phyloP scores from a whole-genome alignment of 2,888 invertebrate genomes.

The Mesoligia furuncula region DNA sequence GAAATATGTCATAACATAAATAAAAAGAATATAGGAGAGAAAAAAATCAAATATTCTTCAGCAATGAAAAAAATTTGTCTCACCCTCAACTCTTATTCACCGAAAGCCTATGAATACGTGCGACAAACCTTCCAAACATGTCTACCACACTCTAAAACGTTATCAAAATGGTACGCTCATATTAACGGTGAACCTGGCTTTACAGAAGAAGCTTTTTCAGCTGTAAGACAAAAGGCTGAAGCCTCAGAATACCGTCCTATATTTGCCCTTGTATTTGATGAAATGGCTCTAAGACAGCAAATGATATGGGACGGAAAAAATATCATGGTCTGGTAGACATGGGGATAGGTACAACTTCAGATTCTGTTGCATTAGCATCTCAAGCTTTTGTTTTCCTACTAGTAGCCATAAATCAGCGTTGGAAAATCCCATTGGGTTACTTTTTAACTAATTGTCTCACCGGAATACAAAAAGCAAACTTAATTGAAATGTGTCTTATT shows the following conservation, averaged over 20 bases:
- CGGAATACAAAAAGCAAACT: slow-evolving; percentile 10
- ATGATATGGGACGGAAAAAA: slow-evolving; percentile 9
- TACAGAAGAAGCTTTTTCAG: slow-evolving; percentile 17
- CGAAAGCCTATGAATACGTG: slow-evolving; percentile 6
- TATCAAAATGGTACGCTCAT: slow-evolving; percentile 1
- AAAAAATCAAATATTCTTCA: slow-evolving; percentile 11
- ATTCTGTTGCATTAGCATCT: slow-evolving; percentile 10
- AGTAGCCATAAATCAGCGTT: slow-evolving; percentile 12
- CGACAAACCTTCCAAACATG: slow-evolving; percentile 9
- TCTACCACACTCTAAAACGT: slow-evolving; percentile 9
- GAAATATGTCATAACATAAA: too few relatives aligned
- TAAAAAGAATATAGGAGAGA: not conserved
- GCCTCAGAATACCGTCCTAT: not conserved
- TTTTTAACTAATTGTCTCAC: slow-evolving; percentile 11
- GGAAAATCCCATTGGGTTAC: slow-evolving; percentile 10
- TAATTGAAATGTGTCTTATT: slow-evolving; percentile 6
- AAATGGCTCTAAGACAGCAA: slow-evolving; percentile 10
- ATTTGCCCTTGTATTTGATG: slow-evolving; percentile 11
- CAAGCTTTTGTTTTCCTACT: slow-evolving; percentile 16
- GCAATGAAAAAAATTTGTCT: slow-evolving; percentile 12
- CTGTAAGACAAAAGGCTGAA: slow-evolving; percentile 12
- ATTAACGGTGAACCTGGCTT: slow-evolving; percentile 22
- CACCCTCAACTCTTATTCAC: slow-evolving; percentile 19
- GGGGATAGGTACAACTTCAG: not conserved
- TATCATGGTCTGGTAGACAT: slow-evolving; percentile 9